Evolutionary conservation across 2,113 vertebrate genomes (phyloP).

Genomic region (Protobothrops flavoviridis): DNA sequence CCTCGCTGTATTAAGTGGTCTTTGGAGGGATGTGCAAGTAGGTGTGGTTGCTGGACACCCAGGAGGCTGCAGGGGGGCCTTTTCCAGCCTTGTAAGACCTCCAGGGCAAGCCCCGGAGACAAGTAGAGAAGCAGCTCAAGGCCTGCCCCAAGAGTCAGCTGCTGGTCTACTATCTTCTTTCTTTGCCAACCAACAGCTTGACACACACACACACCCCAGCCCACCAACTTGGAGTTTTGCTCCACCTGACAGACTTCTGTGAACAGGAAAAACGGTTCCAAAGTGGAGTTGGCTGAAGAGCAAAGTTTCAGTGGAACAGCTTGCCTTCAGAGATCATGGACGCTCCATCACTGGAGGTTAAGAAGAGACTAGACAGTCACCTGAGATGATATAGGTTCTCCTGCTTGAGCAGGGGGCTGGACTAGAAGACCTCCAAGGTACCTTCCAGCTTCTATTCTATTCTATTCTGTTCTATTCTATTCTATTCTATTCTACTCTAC

Average conservation of each 20-base stretch:
- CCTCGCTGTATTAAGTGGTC: neutral
- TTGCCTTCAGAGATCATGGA: too few species aligned
- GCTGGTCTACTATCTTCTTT: neutral
- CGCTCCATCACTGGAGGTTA: too few species aligned
- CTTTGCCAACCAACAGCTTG: neutral
- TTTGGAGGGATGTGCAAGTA: neutral
- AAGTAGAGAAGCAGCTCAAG: neutral
- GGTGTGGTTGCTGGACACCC: neutral
- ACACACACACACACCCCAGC: rapidly evolving
- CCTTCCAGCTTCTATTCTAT: too few species aligned
- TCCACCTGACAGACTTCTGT: neutral
- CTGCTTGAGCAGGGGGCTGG: too few species aligned
- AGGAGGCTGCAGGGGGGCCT: neutral
- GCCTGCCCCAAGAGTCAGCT: neutral
- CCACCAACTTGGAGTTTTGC: neutral
- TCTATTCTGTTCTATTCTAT: too few species aligned
- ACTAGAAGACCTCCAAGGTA: too few species aligned
- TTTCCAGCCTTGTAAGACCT: neutral
- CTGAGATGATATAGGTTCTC: too few species aligned
- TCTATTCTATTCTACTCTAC: too few species aligned
- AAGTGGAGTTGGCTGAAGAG: neutral
- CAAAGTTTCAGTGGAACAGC: neutral
- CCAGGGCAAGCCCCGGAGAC: too few species aligned
- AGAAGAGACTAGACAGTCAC: too few species aligned
- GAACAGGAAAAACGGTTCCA: neutral